phyloP scores from a whole-genome alignment of 2,888 invertebrate genomes.

The Eurois occulta region DNA sequence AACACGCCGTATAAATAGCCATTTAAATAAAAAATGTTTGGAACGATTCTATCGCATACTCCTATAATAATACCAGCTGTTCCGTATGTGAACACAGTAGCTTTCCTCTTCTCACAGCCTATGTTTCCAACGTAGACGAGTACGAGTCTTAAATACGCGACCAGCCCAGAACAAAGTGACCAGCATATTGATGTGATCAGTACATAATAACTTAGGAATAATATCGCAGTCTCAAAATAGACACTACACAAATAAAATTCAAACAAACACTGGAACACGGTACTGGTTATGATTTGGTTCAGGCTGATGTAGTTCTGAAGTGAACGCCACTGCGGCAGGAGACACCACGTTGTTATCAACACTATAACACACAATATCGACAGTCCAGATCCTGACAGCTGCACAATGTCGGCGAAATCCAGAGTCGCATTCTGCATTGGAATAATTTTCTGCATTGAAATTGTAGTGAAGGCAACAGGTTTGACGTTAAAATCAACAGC shows the following conservation, averaged over 20 bases:
- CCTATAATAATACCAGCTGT: not conserved
- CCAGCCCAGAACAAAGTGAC: slow-evolving; percentile 53
- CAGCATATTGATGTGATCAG: slow-evolving; percentile 43
- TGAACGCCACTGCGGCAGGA: slow-evolving; percentile 50
- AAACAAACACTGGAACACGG: slow-evolving; percentile 8
- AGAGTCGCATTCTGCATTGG: not conserved
- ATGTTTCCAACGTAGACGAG: slow-evolving; percentile 47
- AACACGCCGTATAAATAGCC: not conserved
- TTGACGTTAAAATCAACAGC: not conserved
- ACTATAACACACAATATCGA: slow-evolving; percentile 42
- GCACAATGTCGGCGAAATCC: not conserved
- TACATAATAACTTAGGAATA: slow-evolving; percentile 5
- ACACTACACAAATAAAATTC: not conserved
- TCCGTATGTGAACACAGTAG: slow-evolving; percentile 42
- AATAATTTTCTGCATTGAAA: not conserved
- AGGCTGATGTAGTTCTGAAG: slow-evolving; percentile 48
- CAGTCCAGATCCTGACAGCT: not conserved
- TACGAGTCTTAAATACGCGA: slow-evolving; percentile 58
- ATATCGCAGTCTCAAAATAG: fast-evolving
- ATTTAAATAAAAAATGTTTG: not conserved
- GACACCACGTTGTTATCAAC: slow-evolving; percentile 38
- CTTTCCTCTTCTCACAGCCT: slow-evolving; percentile 50
- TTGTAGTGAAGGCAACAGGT: not conserved
- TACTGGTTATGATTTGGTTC: slow-evolving; percentile 45
- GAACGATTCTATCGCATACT: slow-evolving; percentile 24